phyloP scores from a whole-genome alignment of 2,797 vertebrate species.

The Telmatherina bonti region DNA sequence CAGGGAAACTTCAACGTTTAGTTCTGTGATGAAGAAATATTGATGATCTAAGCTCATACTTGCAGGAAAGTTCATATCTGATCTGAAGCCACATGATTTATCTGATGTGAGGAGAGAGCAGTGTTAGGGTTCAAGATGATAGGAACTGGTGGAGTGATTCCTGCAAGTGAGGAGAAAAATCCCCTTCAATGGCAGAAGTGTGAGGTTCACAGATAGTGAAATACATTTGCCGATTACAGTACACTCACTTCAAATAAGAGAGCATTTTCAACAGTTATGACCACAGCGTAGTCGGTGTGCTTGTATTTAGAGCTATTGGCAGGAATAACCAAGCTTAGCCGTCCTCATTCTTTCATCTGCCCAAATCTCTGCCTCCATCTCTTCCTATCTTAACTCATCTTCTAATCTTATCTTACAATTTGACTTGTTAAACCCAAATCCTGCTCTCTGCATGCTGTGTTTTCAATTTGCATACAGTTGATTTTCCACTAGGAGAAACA shows the following conservation, averaged over 20 bases:
- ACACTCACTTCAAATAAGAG: constrained; percentile 18
- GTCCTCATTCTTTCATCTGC: constrained; percentile 65
- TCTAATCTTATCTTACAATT: constrained; percentile 56
- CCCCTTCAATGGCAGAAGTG: constrained; percentile 11
- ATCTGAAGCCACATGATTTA: constrained; percentile 38
- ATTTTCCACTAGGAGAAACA: neutral
- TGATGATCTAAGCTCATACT: constrained; percentile 16
- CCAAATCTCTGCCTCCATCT: constrained; percentile 59
- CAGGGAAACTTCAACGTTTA: constrained; percentile 22
- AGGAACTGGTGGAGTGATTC: constrained; percentile 6
- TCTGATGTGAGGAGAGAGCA: constrained; percentile 46
- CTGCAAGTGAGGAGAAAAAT: constrained; percentile 3
- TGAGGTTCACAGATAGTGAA: constrained; percentile 2
- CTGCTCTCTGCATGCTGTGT: constrained; percentile 39
- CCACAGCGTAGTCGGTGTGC: constrained; percentile 10
- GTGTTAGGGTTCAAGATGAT: constrained; percentile 14
- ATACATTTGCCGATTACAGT: constrained; percentile 12
- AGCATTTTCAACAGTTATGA: constrained; percentile 30
- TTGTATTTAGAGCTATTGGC: constrained; percentile 40
- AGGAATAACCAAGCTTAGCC: constrained; percentile 62
- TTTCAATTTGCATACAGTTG: neutral
- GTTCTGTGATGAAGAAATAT: constrained; percentile 39
- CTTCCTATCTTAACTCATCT: constrained; percentile 47
- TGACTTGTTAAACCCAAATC: constrained; percentile 67
- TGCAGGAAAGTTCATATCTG: constrained; percentile 27